phyloP scores from a whole-genome alignment of 2,113 vertebrate genomes.

The Albula goreensis region DNA sequence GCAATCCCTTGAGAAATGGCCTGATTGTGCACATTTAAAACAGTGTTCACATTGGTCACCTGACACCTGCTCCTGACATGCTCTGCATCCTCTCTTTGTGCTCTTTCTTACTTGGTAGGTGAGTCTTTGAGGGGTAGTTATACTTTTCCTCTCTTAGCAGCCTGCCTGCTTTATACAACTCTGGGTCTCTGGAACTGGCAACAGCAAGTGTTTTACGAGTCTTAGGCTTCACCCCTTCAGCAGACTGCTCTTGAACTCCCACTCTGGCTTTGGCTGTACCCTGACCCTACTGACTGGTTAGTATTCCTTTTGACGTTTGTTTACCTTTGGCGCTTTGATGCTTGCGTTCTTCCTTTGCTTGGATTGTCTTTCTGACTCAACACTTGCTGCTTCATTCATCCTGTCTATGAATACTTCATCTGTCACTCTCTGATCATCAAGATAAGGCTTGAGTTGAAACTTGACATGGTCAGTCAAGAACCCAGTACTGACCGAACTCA shows the following conservation, averaged over 20 bases:
- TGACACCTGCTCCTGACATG: conserved; percentile 22
- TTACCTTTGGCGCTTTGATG: conserved; percentile 9
- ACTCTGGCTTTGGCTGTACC: not conserved
- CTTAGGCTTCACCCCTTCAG: not conserved
- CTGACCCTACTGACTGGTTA: not conserved
- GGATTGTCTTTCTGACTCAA: conserved; percentile 43
- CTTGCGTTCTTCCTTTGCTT: conserved; percentile 20
- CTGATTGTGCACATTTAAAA: conserved; percentile 42
- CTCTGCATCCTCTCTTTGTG: conserved; percentile 15
- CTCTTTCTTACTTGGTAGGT: not conserved
- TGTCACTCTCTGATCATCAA: conserved; percentile 32
- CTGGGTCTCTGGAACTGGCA: conserved; percentile 8
- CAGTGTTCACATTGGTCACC: conserved; percentile 39
- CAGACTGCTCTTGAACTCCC: not conserved
- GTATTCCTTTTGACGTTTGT: not conserved
- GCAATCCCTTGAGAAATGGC: conserved; percentile 36
- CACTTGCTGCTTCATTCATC: conserved; percentile 38
- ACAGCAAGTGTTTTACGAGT: not conserved
- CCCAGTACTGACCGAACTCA: conserved; percentile 12
- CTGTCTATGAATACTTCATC: conserved; percentile 35
- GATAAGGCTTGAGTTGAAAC: conserved; percentile 29
- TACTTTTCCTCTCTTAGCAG: conserved; percentile 24
- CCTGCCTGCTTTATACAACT: conserved; percentile 8
- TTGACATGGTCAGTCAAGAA: conserved; percentile 38
- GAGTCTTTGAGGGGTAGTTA: not conserved